phyloP scores from a whole-genome alignment of 2,113 vertebrate species.

The Myocastor coypus region DNA sequence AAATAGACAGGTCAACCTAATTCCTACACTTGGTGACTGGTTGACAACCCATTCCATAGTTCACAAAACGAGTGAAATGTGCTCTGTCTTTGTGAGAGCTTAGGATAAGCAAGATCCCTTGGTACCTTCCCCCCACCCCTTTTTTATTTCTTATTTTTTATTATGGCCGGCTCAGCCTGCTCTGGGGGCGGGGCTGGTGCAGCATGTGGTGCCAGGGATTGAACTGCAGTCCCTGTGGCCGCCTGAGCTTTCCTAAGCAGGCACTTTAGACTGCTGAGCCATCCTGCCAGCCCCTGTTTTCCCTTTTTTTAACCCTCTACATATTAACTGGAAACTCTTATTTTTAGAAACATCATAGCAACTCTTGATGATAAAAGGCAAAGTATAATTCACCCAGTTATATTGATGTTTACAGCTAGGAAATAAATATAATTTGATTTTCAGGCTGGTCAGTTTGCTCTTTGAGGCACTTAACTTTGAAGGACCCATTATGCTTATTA shows the following conservation, averaged over 20 bases:
- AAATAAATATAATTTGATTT: constrained; percentile 61
- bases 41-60: constrained; percentile 26
- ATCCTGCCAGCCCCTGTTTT: too few relatives aligned
- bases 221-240: too few relatives aligned
- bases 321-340: constrained; percentile 42
- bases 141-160: too few relatives aligned
- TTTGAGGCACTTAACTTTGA: constrained; percentile 81
- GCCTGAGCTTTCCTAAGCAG: too few relatives aligned
- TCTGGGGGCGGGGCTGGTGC: too few relatives aligned
- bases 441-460: constrained; percentile 31
- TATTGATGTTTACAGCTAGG: constrained; percentile 71
- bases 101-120: constrained; percentile 24
- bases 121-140: background rate
- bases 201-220: too few relatives aligned
- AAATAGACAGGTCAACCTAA: background rate
- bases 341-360: constrained; percentile 63
- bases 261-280: too few relatives aligned
- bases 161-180: too few relatives aligned
- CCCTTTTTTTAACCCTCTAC: background rate
- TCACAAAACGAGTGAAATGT: constrained; percentile 34
- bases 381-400: constrained; percentile 68
- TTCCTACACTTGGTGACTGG: constrained; percentile 46
- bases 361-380: constrained; percentile 58
- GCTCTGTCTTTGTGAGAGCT: constrained; percentile 13
- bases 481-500: constrained; percentile 74